Percentiles rank a stretch among this genome's conserved stretches.
Conservation (phyloP, 2,113 vertebrate genomes). For the Antennarius striatus region DNA sequence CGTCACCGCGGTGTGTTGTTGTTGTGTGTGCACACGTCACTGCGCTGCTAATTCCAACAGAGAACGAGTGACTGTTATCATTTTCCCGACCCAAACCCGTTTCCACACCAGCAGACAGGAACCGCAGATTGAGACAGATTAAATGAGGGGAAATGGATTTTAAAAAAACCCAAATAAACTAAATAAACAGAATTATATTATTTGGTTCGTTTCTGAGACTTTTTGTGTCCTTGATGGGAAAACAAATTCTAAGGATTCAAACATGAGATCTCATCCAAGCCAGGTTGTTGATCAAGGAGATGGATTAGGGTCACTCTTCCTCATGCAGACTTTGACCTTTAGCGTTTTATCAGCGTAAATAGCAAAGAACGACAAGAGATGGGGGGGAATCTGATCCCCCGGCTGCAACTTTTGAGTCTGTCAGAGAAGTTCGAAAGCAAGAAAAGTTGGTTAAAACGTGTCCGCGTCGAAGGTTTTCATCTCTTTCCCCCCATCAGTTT, state of each 20-base stretch:
- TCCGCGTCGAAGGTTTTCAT: constrained; percentile 31
- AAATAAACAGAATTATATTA: constrained; percentile 36
- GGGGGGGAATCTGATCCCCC: constrained; percentile 17
- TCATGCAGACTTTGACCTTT: constrained; percentile 57
- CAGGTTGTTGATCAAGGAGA: constrained; percentile 44
- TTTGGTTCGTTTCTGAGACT: constrained; percentile 21
- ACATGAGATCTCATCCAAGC: constrained; percentile 26
- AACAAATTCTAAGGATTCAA: constrained; percentile 43
- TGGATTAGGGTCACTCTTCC: constrained; percentile 57
- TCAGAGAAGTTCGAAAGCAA: constrained; percentile 43
- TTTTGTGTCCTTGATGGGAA: constrained; percentile 39
- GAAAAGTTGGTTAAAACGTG: constrained; percentile 54
- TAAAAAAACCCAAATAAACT: constrained; percentile 19
- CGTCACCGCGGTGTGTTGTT: constrained; percentile 46
- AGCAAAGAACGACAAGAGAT: constrained; percentile 36
- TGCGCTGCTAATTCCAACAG: constrained; percentile 59
- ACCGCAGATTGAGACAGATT: constrained; percentile 56
- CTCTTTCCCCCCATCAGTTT: constrained; percentile 39
- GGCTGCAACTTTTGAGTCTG: constrained; percentile 37
- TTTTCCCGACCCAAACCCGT: constrained; percentile 75
- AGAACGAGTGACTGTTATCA: constrained; percentile 74
- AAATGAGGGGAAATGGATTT: constrained; percentile 37
- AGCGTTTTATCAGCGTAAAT: constrained; percentile 24
- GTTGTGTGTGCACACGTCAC: constrained; percentile 26
- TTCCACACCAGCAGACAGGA: constrained; percentile 46